Evolutionary conservation across 2,797 vertebrate species (phyloP), one percentile per base, ranked within the genome.

Genomic region (Martes flavigula): DNA sequence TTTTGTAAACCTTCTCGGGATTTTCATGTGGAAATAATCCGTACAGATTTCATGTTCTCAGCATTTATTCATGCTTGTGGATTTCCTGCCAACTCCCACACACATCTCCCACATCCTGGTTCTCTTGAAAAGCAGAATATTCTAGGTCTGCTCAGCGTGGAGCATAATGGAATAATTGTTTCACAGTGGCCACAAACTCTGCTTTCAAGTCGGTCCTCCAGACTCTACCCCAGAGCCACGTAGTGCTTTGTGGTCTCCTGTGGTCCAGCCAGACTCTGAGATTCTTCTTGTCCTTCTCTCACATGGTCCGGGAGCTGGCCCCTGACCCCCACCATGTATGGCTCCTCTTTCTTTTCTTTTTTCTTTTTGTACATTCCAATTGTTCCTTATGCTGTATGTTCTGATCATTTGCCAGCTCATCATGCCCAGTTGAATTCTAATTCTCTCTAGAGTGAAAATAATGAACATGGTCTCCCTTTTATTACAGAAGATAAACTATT

Each of bases 71-170:
- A 92, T 62, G 32, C 64, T 32, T 95, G 75, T 87, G 83, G 73
- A 78, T 79, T 95, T 89, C 51, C 82, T 93, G 8, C 62, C 85
- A 94, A 64, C 68, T 72, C 79, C 35, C 62, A 93, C 93, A 68
- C 89, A 70, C 10, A 75, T 78, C 86, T 92, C 58, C 73, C 89
- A 97, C 68, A 96, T 87, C 83, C 93, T 96, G 83, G 84, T 95
- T 94, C 23, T 30, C 64, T 79, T 90, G 56, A 83, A 91, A 91
- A 97, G 32, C 9, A 78, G 64, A 82, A 7, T 88, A 13, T 48
- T 83, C 46, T 48, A 60, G 38, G 48, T 84, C 21, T 93, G 17
- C 25, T 94, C 14, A 32, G 48, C n/a, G 23, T 13, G 12, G 23
- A 89, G 60, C 38, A 70, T 40, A 43, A 83, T 77, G 46, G 70